Percentiles rank a stretch among this genome's conserved stretches.
These are phyloP conservation scores for Sakesphorus luctuosus DNA, from an alignment of 2,113 vertebrate genomes.

Conservation along the genomic window DNA sequence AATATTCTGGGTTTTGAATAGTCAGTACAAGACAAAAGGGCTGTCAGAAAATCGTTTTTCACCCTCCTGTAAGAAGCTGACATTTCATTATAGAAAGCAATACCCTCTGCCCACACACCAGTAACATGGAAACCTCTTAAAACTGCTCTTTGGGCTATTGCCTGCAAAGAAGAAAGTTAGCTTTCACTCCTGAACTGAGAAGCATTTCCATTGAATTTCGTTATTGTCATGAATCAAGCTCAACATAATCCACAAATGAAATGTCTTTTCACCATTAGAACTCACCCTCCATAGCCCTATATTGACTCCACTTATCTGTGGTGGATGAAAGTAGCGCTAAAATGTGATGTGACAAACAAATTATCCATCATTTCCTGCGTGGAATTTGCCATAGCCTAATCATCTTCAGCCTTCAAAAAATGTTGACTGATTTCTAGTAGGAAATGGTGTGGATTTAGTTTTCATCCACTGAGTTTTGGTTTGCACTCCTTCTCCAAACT, in stretches of 20 bases:
- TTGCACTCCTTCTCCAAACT: background rate
- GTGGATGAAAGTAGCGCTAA: background rate
- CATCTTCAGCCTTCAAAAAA: background rate
- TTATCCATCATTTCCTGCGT: background rate
- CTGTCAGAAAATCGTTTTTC: background rate
- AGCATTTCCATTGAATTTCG: background rate
- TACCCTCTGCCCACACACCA: background rate
- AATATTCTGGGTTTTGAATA: background rate
- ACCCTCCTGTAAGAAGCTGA: background rate
- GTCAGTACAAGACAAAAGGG: background rate
- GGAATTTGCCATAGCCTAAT: background rate
- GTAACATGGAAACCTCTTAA: background rate
- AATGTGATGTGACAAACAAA: background rate
- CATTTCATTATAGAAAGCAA: background rate
- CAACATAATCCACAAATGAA: background rate
- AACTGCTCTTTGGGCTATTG: background rate
- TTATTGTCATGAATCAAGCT: background rate
- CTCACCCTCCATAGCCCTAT: background rate
- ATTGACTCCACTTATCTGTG: background rate
- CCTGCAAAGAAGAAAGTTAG: background rate
- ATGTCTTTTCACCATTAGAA: background rate
- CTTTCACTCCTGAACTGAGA: background rate
- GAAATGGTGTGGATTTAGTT: background rate
- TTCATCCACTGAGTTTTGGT: background rate
- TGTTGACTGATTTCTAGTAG: background rate